Conservation (phyloP, 2,888 invertebrate genomes). For the Belgica antarctica region DNA sequence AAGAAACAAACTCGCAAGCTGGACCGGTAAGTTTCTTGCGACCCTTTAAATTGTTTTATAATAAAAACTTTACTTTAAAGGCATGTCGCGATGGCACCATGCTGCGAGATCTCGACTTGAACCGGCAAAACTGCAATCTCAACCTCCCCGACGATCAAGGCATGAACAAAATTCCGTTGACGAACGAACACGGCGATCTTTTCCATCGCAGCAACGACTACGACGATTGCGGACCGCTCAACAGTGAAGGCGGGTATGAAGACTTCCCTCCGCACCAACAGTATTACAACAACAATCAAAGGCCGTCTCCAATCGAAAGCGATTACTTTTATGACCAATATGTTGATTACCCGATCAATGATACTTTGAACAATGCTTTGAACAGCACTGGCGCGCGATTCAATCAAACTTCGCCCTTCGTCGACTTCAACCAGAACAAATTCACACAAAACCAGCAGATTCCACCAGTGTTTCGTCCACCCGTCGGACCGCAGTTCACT, state of each 20-base stretch:
- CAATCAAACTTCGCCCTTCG: conserved; percentile 59
- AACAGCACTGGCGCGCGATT: conserved; percentile 45
- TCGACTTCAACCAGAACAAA: conserved; percentile 58
- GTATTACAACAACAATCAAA: conserved; percentile 57
- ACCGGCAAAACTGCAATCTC: conserved; percentile 65
- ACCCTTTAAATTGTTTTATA: too few species aligned
- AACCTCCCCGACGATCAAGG: conserved; percentile 45
- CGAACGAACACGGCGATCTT: conserved; percentile 70
- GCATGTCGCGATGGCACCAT: conserved; percentile 75
- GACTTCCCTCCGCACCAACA: conserved; percentile 53
- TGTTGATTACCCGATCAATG: conserved; percentile 71
- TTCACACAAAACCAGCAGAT: conserved; percentile 50
- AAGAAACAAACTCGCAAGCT: conserved; percentile 66
- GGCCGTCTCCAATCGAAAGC: conserved; percentile 70
- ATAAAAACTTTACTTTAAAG: conserved; percentile 12
- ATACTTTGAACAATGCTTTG: conserved; percentile 54
- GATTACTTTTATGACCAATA: conserved; percentile 83
- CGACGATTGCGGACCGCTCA: conserved; percentile 61
- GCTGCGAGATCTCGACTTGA: conserved; percentile 70
- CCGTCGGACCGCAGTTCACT: conserved; percentile 64
- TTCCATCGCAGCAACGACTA: conserved; percentile 58
- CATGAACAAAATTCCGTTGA: conserved; percentile 59
- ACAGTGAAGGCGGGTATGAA: conserved; percentile 59
- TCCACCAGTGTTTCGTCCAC: conserved; percentile 49
- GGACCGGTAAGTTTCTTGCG: conserved; percentile 66